Evolutionary conservation across 2,113 vertebrate genomes (phyloP).

Genomic region (Myiopsitta monachus): DNA sequence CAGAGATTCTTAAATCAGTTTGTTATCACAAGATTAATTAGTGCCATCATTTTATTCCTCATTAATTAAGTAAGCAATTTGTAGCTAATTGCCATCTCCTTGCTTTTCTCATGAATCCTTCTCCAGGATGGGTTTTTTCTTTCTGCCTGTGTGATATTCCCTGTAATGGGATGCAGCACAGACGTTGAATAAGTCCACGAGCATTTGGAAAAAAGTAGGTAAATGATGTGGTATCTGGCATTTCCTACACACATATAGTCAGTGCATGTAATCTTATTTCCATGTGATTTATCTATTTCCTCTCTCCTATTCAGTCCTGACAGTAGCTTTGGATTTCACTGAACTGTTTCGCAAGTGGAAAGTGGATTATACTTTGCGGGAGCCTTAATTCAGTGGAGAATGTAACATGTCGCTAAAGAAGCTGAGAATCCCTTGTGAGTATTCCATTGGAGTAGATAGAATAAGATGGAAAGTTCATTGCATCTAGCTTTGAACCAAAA

Average conservation of each 20-base stretch:
- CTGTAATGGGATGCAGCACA: not conserved
- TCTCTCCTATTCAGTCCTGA: not conserved
- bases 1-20: not conserved
- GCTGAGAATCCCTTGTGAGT: not conserved
- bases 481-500: not conserved
- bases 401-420: not conserved
- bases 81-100: not conserved
- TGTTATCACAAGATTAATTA: constrained; percentile 2
- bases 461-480: not conserved
- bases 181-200: not conserved
- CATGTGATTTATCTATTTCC: not conserved
- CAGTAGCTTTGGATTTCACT: not conserved
- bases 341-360: not conserved
- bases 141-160: not conserved
- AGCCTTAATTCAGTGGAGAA: not conserved
- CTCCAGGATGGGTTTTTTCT: not conserved
- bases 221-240: not conserved
- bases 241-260: not conserved
- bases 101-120: not conserved
- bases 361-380: not conserved
- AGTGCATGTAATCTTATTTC: not conserved
- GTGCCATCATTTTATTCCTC: not conserved
- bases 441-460: not conserved
- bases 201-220: not conserved
- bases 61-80: not conserved